Evolutionary conservation across 1,140 invertebrate species (phyloP).

Genomic region (Drosophila athabasca): DNA sequence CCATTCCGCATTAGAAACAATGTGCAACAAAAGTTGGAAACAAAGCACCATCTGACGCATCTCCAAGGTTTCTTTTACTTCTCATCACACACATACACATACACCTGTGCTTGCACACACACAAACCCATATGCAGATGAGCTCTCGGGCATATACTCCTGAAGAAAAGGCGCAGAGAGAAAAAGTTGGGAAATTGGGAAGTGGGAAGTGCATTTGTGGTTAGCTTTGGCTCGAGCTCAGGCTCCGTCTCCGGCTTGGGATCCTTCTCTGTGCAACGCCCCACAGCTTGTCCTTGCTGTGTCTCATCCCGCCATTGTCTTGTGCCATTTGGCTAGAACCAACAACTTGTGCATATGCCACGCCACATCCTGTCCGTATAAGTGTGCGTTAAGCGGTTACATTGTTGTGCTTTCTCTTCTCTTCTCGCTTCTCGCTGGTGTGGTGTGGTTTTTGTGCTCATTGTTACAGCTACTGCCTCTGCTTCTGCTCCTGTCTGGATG

Average conservation of each 20-base stretch:
- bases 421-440: constrained; percentile 34
- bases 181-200: constrained; percentile 37
- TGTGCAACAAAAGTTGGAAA: constrained; percentile 59
- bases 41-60: constrained; percentile 57
- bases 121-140: constrained; percentile 62
- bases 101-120: constrained; percentile 16
- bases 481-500: background rate
- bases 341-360: constrained; percentile 61
- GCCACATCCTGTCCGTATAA: constrained; percentile 43
- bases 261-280: background rate
- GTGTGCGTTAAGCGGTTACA: constrained; percentile 72
- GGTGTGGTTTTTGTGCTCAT: constrained; percentile 28
- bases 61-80: constrained; percentile 15
- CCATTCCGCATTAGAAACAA: constrained; percentile 63
- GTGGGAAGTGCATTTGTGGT: constrained; percentile 74
- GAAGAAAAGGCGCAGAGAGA: constrained; percentile 39
- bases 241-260: background rate
- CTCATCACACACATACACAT: constrained; percentile 21
- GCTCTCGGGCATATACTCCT: constrained; percentile 15
- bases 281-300: constrained; percentile 30
- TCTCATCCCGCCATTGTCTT: constrained; percentile 17
- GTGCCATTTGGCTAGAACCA: constrained; percentile 46
- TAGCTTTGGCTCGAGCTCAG: constrained; percentile 45
- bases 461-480: constrained; percentile 24
- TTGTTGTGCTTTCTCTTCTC: constrained; percentile 46